These are phyloP conservation scores for Pseudococcus longispinus DNA, from an alignment of 2,888 invertebrate species.

Conservation along the genomic window DNA sequence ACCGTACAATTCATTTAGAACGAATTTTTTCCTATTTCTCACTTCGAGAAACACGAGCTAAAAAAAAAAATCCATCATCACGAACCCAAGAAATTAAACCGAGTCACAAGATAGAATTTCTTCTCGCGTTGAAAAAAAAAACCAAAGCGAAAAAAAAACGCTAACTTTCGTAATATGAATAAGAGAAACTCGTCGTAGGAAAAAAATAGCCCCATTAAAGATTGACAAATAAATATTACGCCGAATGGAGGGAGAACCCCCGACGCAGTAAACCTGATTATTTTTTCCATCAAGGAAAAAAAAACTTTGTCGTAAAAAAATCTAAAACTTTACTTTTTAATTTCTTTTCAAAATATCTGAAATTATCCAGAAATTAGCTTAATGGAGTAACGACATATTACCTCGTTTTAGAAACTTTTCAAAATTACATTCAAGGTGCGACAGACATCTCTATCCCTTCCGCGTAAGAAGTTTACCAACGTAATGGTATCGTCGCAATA, in stretches of 20 bases:
- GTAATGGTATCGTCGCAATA: neutral
- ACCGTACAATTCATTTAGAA: too few species aligned
- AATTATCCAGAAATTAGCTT: conserved; percentile 28
- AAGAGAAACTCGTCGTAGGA: neutral
- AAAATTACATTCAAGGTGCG: conserved; percentile 7
- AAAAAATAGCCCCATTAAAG: neutral
- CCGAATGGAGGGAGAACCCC: neutral
- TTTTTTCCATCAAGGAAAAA: conserved; percentile 13
- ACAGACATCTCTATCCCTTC: neutral
- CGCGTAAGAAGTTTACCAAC: neutral
- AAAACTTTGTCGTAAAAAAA: neutral
- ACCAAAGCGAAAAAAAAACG: neutral
- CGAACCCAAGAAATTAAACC: too few species aligned
- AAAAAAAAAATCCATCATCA: too few species aligned
- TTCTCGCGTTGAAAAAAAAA: neutral
- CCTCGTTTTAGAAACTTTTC: neutral
- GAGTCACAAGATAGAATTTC: too few species aligned
- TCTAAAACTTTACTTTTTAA: neutral
- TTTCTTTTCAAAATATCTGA: conserved; percentile 17
- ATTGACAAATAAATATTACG: neutral
- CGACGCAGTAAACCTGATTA: neutral
- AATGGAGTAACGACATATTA: conserved; percentile 29
- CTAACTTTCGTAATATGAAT: neutral
- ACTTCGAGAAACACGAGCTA: too few species aligned
- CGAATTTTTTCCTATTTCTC: too few species aligned